These are phyloP conservation scores for Achroia grisella DNA, from an alignment of 1,140 invertebrate genomes.

Conservation along the genomic window DNA sequence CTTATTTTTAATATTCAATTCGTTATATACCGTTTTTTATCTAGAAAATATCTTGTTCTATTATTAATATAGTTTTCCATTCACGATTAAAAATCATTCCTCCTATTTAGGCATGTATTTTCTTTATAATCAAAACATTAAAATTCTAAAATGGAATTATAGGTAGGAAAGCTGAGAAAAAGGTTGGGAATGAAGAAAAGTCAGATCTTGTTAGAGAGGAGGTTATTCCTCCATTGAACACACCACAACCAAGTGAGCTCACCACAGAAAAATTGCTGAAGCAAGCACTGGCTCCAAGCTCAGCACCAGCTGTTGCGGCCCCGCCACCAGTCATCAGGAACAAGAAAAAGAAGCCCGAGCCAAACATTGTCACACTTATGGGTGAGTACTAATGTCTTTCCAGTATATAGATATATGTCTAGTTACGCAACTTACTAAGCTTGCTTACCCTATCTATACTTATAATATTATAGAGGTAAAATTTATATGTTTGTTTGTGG, in stretches of 20 bases:
- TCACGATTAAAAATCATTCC: too few species aligned
- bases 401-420: too few species aligned
- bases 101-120: neutral
- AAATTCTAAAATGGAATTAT: conserved; percentile 2
- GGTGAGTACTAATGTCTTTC: conserved; percentile 20
- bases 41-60: too few species aligned
- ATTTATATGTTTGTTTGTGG: too few species aligned
- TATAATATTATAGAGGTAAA: too few species aligned
- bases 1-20: too few species aligned
- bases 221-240: conserved; percentile 49
- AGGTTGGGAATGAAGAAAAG: conserved; percentile 24
- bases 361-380: conserved; percentile 65
- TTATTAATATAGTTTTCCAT: too few species aligned
- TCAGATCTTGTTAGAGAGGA: conserved; percentile 28
- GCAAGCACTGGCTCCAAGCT: conserved; percentile 29
- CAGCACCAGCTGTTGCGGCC: conserved; percentile 16
- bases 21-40: too few species aligned
- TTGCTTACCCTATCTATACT: too few species aligned
- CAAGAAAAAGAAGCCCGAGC: conserved; percentile 68
- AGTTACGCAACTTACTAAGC: too few species aligned
- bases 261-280: conserved; percentile 67
- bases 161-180: conserved; percentile 52
- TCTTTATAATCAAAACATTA: neutral
- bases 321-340: conserved; percentile 49
- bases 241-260: conserved; percentile 60